Percentiles rank a stretch among this genome's conserved stretches.
Evolutionary conservation across 2,113 vertebrate genomes (phyloP).

Genomic region (Numenius arquata): DNA sequence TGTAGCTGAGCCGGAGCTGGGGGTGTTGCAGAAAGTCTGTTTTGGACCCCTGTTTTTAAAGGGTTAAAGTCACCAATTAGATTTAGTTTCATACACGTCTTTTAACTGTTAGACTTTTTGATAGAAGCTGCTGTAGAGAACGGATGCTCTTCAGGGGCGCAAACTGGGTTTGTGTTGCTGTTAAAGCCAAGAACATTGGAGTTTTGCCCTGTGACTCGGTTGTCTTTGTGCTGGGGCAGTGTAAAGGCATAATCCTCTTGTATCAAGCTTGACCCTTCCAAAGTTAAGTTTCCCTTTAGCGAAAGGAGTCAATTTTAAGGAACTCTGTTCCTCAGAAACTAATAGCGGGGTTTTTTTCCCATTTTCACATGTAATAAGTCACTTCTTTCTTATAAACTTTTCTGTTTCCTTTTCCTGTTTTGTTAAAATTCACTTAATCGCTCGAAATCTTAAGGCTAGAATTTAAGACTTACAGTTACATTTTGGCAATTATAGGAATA

Average conservation of each 20-base stretch:
- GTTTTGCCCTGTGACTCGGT: rapidly evolving
- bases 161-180: not conserved
- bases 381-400: not conserved
- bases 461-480: not conserved
- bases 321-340: not conserved
- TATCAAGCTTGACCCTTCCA: not conserved
- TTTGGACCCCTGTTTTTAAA: not conserved
- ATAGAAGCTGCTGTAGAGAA: not conserved
- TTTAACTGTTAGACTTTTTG: rapidly evolving
- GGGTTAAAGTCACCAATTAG: rapidly evolving
- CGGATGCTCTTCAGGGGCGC: not conserved
- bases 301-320: not conserved
- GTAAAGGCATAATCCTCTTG: rapidly evolving
- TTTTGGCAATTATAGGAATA: not conserved
- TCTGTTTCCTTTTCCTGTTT: not conserved
- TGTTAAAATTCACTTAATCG: not conserved
- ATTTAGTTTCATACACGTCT: rapidly evolving
- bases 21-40: rapidly evolving
- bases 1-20: rapidly evolving
- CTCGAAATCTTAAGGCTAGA: not conserved
- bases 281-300: not conserved
- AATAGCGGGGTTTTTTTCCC: rapidly evolving
- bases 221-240: not conserved
- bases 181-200: rapidly evolving
- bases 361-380: not conserved